Evolutionary conservation across 92 coral and sea anemone genomes (phyloP), one percentile per base, ranked within the genome.

Genomic region (Bergia sp.): DNA sequence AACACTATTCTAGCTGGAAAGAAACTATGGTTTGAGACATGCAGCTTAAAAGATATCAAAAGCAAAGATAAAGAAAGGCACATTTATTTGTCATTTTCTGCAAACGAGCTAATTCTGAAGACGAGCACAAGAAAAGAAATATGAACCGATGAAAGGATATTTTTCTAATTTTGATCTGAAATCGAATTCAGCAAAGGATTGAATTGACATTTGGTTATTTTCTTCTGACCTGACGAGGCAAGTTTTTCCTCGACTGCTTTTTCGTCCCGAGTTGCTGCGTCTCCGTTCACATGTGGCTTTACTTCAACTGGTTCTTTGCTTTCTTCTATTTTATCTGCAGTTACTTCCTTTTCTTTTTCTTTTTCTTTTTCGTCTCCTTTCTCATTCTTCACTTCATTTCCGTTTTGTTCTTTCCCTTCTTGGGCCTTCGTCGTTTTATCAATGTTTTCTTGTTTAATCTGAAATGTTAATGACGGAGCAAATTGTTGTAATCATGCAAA

Each of bases 221-320:
- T 10, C 23, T 66, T 45, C 42, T 16, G 23, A 76, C 88, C 88
- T 67, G 55, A 88, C 91, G 84, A 58, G 81, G 36, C 37, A 16
- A 41, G 58, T 47, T 79, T 85, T 44, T 91, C 74, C 45, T 53
- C 49, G 64, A 58, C 50, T 66, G 41, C 36, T 81, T 72, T 86
- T 45, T 90, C 91, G 66, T 90, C 89, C 7, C 76, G 90, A 67
- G 89, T 81, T 81, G 82, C 88, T 40, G 86, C 89, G 41, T 73
- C 82, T 53, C 88, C 94, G 42, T 90, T 87, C 45, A 86, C 47
- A 61, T 90, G 80, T 11, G 67, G 41, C 3, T 80, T 78, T 37
- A 42, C 87, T 50, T 90, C 47, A 67, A 78, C 45, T 15, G 77
- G 37, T 36, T 84, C 38, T 41, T 76, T 50, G 5, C 57, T 74